Conservation (phyloP, 2,797 vertebrate genomes). For the Sebastes melanostomus region DNA sequence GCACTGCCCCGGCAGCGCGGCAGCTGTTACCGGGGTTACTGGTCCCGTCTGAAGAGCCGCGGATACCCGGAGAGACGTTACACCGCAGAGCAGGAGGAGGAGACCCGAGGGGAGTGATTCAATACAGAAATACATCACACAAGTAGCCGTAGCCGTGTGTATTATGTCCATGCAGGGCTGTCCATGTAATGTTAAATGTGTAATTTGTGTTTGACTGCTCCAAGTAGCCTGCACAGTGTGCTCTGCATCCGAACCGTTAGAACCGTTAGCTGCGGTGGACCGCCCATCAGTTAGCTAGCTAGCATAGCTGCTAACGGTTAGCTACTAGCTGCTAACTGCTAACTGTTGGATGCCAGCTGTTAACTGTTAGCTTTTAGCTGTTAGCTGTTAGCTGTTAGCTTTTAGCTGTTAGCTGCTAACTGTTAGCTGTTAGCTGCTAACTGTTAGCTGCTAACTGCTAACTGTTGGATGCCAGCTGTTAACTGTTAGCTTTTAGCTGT, state of each 20-base stretch:
- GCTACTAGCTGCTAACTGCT: too few relatives aligned
- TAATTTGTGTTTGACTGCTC: background rate
- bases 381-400: too few relatives aligned
- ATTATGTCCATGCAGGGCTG: accelerated
- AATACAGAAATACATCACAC: background rate
- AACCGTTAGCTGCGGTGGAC: too few relatives aligned
- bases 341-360: too few relatives aligned
- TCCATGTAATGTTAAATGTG: background rate
- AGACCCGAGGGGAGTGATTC: background rate
- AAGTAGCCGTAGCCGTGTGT: accelerated
- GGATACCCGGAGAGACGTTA: background rate
- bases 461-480: too few relatives aligned
- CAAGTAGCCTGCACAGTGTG: background rate
- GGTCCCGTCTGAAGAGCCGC: conserved; percentile 32
- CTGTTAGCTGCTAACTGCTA: background rate
- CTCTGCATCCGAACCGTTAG: background rate
- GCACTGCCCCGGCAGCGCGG: conserved; percentile 14
- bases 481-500: too few relatives aligned
- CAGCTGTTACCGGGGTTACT: conserved; percentile 46
- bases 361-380: accelerated
- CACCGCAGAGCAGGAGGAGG: conserved; percentile 2
- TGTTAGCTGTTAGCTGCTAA: too few relatives aligned
- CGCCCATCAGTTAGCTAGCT: conserved; percentile 17
- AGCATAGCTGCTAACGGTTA: conserved; percentile 12
- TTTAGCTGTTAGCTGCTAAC: accelerated